These are phyloP conservation scores for Calephelis virginiensis DNA, from an alignment of 1,140 invertebrate genomes.

Conservation along the genomic window DNA sequence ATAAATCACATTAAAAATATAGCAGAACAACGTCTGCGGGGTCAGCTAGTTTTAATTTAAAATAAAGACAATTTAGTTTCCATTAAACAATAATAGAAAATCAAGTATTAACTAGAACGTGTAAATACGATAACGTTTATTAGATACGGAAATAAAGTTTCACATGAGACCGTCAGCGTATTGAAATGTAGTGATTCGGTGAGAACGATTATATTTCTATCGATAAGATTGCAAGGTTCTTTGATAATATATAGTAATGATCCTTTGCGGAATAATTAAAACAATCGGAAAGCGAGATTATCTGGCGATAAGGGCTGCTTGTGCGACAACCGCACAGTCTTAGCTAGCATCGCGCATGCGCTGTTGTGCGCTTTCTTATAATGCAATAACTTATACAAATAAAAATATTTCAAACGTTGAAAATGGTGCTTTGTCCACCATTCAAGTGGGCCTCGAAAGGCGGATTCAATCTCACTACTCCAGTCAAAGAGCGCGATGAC, in stretches of 20 bases:
- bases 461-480: constrained; percentile 54
- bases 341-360: constrained; percentile 34
- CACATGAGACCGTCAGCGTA: constrained; percentile 19
- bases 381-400: constrained; percentile 21
- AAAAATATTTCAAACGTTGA: constrained; percentile 23
- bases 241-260: constrained; percentile 67
- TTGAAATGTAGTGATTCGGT: constrained; percentile 54
- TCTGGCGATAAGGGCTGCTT: constrained; percentile 65
- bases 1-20: no score
- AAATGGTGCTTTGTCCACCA: constrained; percentile 72
- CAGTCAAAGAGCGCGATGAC: constrained; percentile 25
- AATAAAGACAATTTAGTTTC: no score
- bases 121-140: constrained; percentile 1
- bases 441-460: constrained; percentile 63
- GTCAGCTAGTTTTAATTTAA: no score
- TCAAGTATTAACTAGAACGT: not conserved
- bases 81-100: not conserved
- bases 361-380: constrained; percentile 24
- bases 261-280: constrained; percentile 72
- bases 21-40: no score
- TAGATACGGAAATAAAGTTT: constrained; percentile 18
- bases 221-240: constrained; percentile 70
- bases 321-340: constrained; percentile 50
- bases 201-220: constrained; percentile 52
- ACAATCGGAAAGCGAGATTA: constrained; percentile 71